Percentiles rank a stretch among this genome's conserved stretches.
These are phyloP conservation scores for Cyclargus thomasi DNA, from an alignment of 1,140 invertebrate genomes.

Conservation along the genomic window DNA sequence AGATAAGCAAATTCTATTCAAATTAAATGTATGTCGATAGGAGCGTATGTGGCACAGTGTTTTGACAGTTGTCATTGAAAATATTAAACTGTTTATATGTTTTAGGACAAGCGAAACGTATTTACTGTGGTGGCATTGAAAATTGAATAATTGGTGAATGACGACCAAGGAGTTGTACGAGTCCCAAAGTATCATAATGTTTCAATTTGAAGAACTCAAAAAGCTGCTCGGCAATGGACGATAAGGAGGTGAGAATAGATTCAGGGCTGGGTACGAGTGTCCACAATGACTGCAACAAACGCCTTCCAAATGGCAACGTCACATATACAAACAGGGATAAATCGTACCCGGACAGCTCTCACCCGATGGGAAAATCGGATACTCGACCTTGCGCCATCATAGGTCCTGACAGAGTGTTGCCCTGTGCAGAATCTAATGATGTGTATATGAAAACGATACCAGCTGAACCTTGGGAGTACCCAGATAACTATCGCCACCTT, in stretches of 20 bases:
- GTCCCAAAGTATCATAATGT: conserved; percentile 43
- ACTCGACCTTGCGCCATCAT: conserved; percentile 70
- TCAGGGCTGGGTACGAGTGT: conserved; percentile 44
- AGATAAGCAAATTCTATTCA: conserved; percentile 12
- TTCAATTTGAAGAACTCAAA: conserved; percentile 26
- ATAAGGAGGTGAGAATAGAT: conserved; percentile 59
- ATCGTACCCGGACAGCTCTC: conserved; percentile 54
- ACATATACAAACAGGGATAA: conserved; percentile 49
- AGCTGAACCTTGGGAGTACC: conserved; percentile 47
- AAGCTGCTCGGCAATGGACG: conserved; percentile 52
- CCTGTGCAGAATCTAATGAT: conserved; percentile 40
- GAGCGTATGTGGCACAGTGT: conserved; percentile 67
- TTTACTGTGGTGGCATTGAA: conserved; percentile 23
- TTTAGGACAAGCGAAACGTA: conserved; percentile 50
- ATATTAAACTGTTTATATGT: conserved; percentile 70
- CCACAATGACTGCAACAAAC: conserved; percentile 56
- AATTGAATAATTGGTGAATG: conserved; percentile 24
- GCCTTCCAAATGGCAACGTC: conserved; percentile 40
- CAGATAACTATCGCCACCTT: conserved; percentile 47
- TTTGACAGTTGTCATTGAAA: conserved; percentile 68
- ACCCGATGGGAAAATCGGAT: conserved; percentile 58
- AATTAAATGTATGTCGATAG: conserved; percentile 22
- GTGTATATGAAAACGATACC: conserved; percentile 49
- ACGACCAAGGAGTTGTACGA: conserved; percentile 21
- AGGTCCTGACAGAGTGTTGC: conserved; percentile 60